Conservation (phyloP, 2,797 vertebrate species). For the Leuciscus waleckii region DNA sequence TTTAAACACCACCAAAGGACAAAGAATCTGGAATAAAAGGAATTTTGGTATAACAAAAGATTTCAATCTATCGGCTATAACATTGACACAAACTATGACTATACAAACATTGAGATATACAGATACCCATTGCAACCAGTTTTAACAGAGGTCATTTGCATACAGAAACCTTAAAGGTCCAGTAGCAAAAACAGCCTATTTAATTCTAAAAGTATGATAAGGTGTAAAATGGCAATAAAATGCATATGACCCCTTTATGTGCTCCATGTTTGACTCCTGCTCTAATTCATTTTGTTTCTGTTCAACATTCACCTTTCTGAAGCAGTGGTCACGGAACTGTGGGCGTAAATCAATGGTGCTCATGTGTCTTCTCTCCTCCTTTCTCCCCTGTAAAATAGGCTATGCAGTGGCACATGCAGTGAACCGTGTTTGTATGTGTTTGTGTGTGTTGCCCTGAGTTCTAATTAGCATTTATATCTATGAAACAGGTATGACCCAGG, state of each 20-base stretch:
- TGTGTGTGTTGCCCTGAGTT: slow-evolving; percentile 51
- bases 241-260: not conserved
- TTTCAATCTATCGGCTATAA: not conserved
- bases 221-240: no score
- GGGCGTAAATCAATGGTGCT: not conserved
- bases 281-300: not conserved
- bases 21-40: no score
- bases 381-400: slow-evolving; percentile 16
- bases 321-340: not conserved
- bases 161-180: not conserved
- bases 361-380: not conserved
- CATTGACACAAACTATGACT: not conserved
- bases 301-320: not conserved
- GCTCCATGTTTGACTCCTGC: not conserved
- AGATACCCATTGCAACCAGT: not conserved
- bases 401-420: slow-evolving; percentile 6
- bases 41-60: not conserved
- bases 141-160: not conserved
- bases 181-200: not conserved
- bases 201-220: not conserved
- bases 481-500: slow-evolving; percentile 43
- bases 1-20: no score
- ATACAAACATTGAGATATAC: not conserved
- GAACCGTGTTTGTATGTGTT: not conserved
- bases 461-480: slow-evolving; percentile 54